phyloP scores from a whole-genome alignment of 2,113 vertebrate species.

The Typhlomys cinereus region DNA sequence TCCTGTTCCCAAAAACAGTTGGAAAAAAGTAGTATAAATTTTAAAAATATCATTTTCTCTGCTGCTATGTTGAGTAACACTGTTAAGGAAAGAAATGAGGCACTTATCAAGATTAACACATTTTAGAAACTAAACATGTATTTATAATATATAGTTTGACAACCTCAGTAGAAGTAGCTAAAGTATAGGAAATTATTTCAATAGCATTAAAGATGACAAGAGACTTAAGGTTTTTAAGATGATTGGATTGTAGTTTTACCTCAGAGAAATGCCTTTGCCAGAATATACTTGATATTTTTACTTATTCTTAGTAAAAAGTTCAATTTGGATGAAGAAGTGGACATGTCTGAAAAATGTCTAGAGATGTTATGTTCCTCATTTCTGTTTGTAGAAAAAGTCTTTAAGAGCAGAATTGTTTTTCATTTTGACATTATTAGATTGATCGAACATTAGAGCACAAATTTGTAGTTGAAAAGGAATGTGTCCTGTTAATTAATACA shows the following conservation, averaged over 20 bases:
- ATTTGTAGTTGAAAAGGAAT: slow-evolving; percentile 45
- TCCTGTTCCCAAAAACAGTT: background rate
- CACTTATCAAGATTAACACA: background rate
- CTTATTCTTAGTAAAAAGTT: slow-evolving; percentile 18
- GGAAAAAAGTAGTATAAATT: background rate
- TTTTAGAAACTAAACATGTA: background rate
- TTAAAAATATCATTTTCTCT: slow-evolving; percentile 5
- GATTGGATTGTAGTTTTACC: slow-evolving; percentile 37
- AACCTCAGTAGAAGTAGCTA: background rate
- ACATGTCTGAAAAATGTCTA: background rate
- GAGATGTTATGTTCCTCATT: slow-evolving; percentile 9
- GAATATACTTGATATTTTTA: slow-evolving; percentile 42
- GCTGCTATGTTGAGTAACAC: background rate
- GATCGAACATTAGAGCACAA: slow-evolving; percentile 36
- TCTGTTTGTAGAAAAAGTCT: slow-evolving; percentile 14
- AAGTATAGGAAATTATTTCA: slow-evolving; percentile 40
- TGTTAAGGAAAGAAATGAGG: background rate
- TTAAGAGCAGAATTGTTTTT: background rate
- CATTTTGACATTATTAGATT: slow-evolving; percentile 37
- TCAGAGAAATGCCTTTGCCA: background rate
- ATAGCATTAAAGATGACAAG: slow-evolving; percentile 29
- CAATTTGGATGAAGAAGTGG: slow-evolving; percentile 55
- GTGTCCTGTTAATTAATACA: slow-evolving; percentile 39
- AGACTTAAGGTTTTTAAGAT: background rate
- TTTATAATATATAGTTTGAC: background rate